These are phyloP conservation scores for Gastrophryne carolinensis DNA, from an alignment of 2,797 vertebrate genomes.

Conservation along the genomic window DNA sequence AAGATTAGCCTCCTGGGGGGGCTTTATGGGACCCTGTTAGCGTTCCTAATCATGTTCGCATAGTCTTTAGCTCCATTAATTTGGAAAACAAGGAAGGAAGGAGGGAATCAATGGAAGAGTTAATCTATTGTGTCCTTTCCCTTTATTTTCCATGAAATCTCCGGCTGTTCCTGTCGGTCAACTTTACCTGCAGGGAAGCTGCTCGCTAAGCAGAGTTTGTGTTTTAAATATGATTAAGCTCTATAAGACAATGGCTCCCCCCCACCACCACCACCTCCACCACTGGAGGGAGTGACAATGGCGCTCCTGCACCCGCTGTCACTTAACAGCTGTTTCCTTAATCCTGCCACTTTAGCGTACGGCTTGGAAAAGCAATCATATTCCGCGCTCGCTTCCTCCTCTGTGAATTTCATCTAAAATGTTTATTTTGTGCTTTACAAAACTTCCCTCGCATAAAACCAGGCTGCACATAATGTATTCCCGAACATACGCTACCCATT, in stretches of 20 bases:
- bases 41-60: too few relatives aligned
- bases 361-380: slow-evolving; percentile 23
- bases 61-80: too few relatives aligned
- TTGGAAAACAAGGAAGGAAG: too few relatives aligned
- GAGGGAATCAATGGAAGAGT: too few relatives aligned
- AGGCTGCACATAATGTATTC: not conserved
- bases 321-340: slow-evolving; percentile 42
- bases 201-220: slow-evolving; percentile 7
- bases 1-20: too few relatives aligned
- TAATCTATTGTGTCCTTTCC: too few relatives aligned
- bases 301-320: slow-evolving; percentile 19
- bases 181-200: not conserved
- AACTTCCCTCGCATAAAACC: not conserved
- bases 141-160: not conserved
- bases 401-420: slow-evolving; percentile 18
- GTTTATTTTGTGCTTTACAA: not conserved
- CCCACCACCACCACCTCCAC: too few relatives aligned
- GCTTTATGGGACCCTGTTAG: too few relatives aligned
- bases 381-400: slow-evolving; percentile 9
- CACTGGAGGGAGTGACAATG: slow-evolving; percentile 1
- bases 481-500: slow-evolving; percentile 43
- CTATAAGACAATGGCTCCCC: slow-evolving; percentile 19
- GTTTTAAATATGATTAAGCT: slow-evolving; percentile 19
- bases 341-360: slow-evolving; percentile 34
- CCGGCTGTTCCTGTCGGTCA: not conserved